Percentiles rank a stretch among this genome's conserved stretches.
phyloP scores from a whole-genome alignment of 2,797 vertebrate species.

The Microchirus variegatus region DNA sequence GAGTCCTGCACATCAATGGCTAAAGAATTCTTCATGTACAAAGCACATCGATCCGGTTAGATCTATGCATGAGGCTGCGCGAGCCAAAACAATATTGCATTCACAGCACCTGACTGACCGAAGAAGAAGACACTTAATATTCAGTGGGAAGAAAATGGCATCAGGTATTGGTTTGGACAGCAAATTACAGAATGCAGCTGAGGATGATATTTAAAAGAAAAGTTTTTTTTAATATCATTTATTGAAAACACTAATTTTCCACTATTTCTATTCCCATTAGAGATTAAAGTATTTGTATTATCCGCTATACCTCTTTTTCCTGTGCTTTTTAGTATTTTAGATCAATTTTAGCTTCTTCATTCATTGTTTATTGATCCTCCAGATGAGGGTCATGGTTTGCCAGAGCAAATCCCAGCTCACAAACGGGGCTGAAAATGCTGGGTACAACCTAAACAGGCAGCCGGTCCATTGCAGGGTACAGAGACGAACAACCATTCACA shows the following conservation, averaged over 20 bases:
- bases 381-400: no score
- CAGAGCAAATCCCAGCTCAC: no score
- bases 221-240: neutral
- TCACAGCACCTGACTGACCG: constrained; percentile 46
- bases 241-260: neutral
- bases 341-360: no score
- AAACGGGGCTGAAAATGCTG: no score
- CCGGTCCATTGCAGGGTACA: no score
- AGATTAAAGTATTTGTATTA: no score
- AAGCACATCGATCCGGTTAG: constrained; percentile 51
- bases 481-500: no score
- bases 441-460: no score
- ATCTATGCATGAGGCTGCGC: constrained; percentile 50
- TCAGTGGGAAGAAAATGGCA: constrained; percentile 27
- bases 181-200: constrained; percentile 9
- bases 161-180: constrained; percentile 13
- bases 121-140: constrained; percentile 27
- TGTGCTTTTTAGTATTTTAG: no score
- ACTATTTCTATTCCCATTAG: no score
- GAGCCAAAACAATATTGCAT: constrained; percentile 52
- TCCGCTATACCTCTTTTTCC: no score
- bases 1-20: constrained; percentile 47
- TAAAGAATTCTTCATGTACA: constrained; percentile 61
- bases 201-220: constrained; percentile 8
- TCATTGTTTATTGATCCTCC: no score